Evolutionary conservation across 2,888 invertebrate species (phyloP).

Genomic region (Acleris emargana): DNA sequence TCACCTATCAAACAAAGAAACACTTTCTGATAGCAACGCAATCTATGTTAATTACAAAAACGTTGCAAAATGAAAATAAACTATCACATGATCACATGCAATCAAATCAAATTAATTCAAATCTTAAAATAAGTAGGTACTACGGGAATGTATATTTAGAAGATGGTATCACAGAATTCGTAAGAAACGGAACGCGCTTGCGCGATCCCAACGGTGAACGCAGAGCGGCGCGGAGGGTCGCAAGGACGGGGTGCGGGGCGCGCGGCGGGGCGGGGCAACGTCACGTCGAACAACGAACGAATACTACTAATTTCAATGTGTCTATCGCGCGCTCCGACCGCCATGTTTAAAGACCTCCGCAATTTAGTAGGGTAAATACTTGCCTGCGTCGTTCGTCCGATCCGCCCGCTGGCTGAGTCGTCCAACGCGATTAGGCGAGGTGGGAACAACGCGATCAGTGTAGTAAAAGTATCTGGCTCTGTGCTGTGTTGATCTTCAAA

Average conservation of each 20-base stretch:
- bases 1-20: constrained; percentile 15
- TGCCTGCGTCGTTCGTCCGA: constrained; percentile 72
- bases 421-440: constrained; percentile 78
- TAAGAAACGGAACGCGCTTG: constrained; percentile 75
- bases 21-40: constrained; percentile 7
- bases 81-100: too few species aligned
- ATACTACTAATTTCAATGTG: constrained; percentile 64
- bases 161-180: constrained; percentile 68
- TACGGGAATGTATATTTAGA: constrained; percentile 32
- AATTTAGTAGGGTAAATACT: constrained; percentile 60
- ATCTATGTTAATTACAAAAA: not conserved
- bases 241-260: constrained; percentile 75
- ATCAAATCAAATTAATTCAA: too few species aligned
- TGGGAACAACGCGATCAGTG: constrained; percentile 68
- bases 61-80: not conserved
- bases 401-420: constrained; percentile 48
- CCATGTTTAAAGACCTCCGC: constrained; percentile 42
- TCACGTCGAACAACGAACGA: constrained; percentile 80
- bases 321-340: constrained; percentile 38
- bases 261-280: constrained; percentile 70
- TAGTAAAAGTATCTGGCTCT: constrained; percentile 72
- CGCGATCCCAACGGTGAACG: constrained; percentile 64
- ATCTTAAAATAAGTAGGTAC: constrained; percentile 10
- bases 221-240: constrained; percentile 69
- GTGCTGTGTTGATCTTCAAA: constrained; percentile 46